These are phyloP conservation scores for Trichonephila clavata DNA, from an alignment of 1,140 invertebrate species.

Conservation along the genomic window DNA sequence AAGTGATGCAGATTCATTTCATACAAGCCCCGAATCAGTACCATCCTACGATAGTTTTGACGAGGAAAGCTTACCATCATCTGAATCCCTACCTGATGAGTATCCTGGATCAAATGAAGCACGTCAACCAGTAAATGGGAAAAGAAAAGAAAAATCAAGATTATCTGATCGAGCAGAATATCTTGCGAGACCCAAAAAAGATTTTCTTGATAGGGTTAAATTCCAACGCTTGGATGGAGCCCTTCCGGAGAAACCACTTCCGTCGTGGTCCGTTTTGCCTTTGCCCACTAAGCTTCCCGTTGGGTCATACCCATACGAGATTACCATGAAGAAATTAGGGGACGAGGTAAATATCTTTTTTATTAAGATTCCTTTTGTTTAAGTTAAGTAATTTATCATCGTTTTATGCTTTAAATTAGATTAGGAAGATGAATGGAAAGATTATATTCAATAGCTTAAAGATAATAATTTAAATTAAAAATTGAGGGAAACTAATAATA, in stretches of 20 bases:
- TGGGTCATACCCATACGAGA: constrained; percentile 4
- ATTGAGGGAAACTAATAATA: too few species aligned
- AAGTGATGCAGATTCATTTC: not conserved
- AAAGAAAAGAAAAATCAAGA: not conserved
- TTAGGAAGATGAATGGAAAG: too few species aligned
- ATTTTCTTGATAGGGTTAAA: not conserved
- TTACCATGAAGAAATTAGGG: not conserved
- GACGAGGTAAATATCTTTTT: not conserved
- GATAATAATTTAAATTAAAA: too few species aligned
- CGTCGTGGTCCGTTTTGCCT: constrained; percentile 37
- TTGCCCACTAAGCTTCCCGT: constrained; percentile 31
- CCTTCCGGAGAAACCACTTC: constrained; percentile 31
- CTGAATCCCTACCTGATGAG: not conserved
- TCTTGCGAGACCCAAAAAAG: constrained; percentile 85
- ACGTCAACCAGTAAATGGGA: not conserved
- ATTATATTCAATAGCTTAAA: too few species aligned
- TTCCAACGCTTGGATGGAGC: constrained; percentile 2
- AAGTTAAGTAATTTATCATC: too few species aligned
- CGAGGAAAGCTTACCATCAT: not conserved
- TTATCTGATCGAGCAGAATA: constrained; percentile 28
- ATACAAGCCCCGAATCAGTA: not conserved
- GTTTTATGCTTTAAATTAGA: too few species aligned
- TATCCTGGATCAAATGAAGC: not conserved
- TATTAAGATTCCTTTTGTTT: not conserved
- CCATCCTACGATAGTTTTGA: not conserved